Evolutionary conservation across 2,888 invertebrate species (phyloP), one percentile per base, ranked within the genome.

Genomic region (Papilio protenor): DNA sequence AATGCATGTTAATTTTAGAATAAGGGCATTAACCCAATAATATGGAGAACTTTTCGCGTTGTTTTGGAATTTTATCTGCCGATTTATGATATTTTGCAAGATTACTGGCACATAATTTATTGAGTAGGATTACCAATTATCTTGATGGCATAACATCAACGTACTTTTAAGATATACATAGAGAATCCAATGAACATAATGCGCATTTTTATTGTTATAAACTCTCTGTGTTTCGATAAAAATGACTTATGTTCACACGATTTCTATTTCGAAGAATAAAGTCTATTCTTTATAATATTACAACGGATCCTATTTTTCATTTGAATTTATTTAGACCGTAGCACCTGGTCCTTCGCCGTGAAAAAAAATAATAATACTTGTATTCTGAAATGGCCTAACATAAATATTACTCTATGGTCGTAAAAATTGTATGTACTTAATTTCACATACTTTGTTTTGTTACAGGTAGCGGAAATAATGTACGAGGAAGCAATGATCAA

Each of bases 391-490:
- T 21, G 1, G 57, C 21, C 1, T n/a, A n/a, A n/a, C n/a, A n/a
- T n/a, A n/a, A n/a, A n/a, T n/a, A n/a, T n/a, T n/a, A n/a, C n/a
- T n/a, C n/a, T n/a, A n/a, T n/a, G n/a, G n/a, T n/a, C n/a, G n/a
- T n/a, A n/a, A n/a, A n/a, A n/a, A n/a, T n/a, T n/a, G n/a, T n/a
- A n/a, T n/a, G n/a, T n/a, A n/a, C n/a, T n/a, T n/a, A n/a, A n/a
- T n/a, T n/a, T n/a, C n/a, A n/a, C n/a, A n/a, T n/a, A n/a, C n/a
- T n/a, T n/a, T n/a, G n/a, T n/a, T n/a, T n/a, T 80, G 80, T 82
- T 82, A 61, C 79, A 82, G 82, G 74, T 76, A 45, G 59, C 71
- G 45, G 70, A 73, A 64, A 77, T 52, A 49, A 73, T 59, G 59
- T 55, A 0, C 21, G 47, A 18, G 21, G 72, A 79, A 77, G 76